Conservation (phyloP, 2,797 vertebrate genomes). For the Rhinoraja longicauda region DNA sequence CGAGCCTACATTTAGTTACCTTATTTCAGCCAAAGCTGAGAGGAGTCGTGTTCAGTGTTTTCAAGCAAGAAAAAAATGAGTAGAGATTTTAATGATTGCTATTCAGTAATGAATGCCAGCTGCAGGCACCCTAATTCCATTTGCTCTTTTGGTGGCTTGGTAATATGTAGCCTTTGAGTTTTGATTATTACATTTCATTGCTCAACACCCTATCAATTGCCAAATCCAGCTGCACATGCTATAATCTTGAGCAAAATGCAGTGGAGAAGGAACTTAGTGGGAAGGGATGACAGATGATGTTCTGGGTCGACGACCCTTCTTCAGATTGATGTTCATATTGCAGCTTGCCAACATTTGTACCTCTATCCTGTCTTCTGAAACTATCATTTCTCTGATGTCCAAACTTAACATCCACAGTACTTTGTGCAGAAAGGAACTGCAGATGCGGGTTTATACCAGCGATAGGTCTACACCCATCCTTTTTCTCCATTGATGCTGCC, state of each 20-base stretch:
- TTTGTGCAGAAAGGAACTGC: too few species aligned
- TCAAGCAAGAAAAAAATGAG: too few species aligned
- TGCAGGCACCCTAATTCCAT: neutral
- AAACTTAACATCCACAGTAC: neutral
- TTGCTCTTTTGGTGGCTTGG: neutral
- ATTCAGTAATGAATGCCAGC: neutral
- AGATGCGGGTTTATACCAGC: too few species aligned
- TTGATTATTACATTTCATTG: neutral
- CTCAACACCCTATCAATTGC: neutral
- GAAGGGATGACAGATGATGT: too few species aligned
- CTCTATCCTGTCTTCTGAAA: neutral
- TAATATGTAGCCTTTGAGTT: neutral
- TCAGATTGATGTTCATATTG: neutral
- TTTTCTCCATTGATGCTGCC: too few species aligned
- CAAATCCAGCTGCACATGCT: too few species aligned
- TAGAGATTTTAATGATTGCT: neutral
- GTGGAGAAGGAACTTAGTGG: too few species aligned
- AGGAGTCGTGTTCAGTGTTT: too few species aligned
- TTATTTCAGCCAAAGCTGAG: conserved; percentile 2
- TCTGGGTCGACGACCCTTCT: too few species aligned
- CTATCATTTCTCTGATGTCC: neutral
- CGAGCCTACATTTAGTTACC: neutral
- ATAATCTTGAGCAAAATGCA: too few species aligned
- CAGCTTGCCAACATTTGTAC: neutral
- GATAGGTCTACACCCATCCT: too few species aligned